phyloP scores from a whole-genome alignment of 1,140 invertebrate species.

The Conus ventricosus region DNA sequence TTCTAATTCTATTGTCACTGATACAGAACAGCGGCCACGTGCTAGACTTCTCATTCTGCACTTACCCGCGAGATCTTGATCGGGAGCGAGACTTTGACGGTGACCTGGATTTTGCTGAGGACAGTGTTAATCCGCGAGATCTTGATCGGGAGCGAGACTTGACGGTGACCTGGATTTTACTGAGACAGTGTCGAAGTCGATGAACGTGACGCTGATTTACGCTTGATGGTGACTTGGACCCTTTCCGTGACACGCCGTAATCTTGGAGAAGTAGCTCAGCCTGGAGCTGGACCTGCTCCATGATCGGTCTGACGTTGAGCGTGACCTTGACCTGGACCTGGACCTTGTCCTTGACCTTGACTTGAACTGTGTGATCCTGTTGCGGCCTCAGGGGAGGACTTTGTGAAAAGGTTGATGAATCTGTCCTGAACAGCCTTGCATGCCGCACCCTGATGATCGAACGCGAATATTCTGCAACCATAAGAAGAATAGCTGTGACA shows the following conservation, averaged over 20 bases:
- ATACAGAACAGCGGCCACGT: too few species aligned
- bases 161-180: not conserved
- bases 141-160: constrained; percentile 2
- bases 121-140: too few species aligned
- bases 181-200: not conserved
- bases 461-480: constrained; percentile 55
- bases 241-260: not conserved
- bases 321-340: not conserved
- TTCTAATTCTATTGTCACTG: too few species aligned
- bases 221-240: not conserved
- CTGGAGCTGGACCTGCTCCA: constrained; percentile 16
- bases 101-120: not conserved
- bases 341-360: constrained; percentile 1
- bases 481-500: not conserved
- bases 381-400: not conserved
- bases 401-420: not conserved
- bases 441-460: constrained; percentile 60
- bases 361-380: not conserved
- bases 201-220: not conserved
- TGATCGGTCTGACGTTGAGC: not conserved
- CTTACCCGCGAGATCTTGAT: not conserved
- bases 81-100: not conserved
- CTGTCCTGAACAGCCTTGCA: constrained; percentile 57
- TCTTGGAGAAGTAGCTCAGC: constrained; percentile 19
- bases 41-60: too few species aligned